A percentile compares a stretch with the other conserved stretches of the same genome.
Conservation (phyloP, 2,888 invertebrate species). For the Candidula unifasciata region DNA sequence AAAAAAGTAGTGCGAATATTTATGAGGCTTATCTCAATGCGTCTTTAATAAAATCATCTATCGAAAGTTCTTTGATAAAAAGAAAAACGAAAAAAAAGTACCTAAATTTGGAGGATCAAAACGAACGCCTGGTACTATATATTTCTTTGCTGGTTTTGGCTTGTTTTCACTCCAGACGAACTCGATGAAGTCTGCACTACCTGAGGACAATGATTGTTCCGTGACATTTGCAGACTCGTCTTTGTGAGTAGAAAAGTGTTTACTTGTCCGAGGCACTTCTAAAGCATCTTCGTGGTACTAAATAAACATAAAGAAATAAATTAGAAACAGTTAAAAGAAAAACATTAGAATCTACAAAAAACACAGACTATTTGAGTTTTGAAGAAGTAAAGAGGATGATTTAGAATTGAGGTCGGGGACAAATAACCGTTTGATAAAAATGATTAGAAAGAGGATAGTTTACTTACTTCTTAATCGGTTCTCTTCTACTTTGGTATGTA, state of each 20-base stretch:
- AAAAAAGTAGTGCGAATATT: too few relatives aligned
- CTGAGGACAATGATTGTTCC: not conserved
- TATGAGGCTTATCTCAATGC: too few relatives aligned
- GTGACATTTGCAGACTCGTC: not conserved
- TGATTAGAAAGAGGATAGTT: too few relatives aligned
- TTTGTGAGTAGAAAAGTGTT: not conserved
- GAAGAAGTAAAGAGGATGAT: too few relatives aligned
- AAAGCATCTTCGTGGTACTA: not conserved
- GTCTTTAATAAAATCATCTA: too few relatives aligned
- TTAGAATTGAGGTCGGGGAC: too few relatives aligned
- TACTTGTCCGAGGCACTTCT: not conserved
- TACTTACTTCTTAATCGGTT: too few relatives aligned
- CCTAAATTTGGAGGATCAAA: slow-evolving; percentile 48
- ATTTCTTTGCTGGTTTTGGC: not conserved
- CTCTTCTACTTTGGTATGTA: too few relatives aligned
- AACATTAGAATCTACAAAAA: too few relatives aligned
- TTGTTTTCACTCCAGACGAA: slow-evolving; percentile 7
- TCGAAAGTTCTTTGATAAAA: too few relatives aligned
- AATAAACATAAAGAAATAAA: not conserved
- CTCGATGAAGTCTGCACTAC: not conserved
- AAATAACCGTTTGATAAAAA: too few relatives aligned
- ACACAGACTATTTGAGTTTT: too few relatives aligned
- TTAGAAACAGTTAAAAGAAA: not conserved
- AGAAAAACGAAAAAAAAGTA: not conserved
- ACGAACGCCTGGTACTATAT: not conserved